phyloP scores from a whole-genome alignment of 2,888 invertebrate species.

The Patella caerulea region DNA sequence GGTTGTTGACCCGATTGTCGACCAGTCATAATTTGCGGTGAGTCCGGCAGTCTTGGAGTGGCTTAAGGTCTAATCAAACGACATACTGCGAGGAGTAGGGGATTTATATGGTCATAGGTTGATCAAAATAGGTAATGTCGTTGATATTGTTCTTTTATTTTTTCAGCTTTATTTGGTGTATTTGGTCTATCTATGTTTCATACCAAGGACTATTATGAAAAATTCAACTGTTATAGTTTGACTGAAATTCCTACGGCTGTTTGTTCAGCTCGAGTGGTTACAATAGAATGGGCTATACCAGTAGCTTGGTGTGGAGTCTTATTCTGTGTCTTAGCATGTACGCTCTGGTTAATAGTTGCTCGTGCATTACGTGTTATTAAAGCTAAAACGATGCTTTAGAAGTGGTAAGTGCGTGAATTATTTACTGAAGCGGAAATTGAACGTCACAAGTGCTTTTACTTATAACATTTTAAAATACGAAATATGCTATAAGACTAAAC shows the following conservation, averaged over 20 bases:
- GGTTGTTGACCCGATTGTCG: no score
- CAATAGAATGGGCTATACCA: slow-evolving; percentile 67
- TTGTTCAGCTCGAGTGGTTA: slow-evolving; percentile 63
- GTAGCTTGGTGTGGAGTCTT: slow-evolving; percentile 84
- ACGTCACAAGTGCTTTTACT: no score
- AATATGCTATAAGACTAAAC: no score
- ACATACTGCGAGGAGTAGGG: no score
- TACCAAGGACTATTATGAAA: slow-evolving; percentile 79
- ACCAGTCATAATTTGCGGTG: no score
- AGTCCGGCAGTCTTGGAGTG: no score
- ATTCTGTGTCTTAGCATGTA: slow-evolving; percentile 84
- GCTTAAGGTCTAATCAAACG: no score
- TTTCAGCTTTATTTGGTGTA: slow-evolving; percentile 87
- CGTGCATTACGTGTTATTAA: slow-evolving; percentile 83
- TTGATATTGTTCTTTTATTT: slow-evolving; percentile 41
- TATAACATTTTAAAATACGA: no score
- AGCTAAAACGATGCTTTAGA: slow-evolving; percentile 62
- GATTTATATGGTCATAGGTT: no score
- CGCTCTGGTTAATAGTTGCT: slow-evolving; percentile 89
- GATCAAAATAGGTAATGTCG: not conserved
- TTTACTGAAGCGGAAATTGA: no score
- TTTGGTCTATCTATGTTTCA: slow-evolving; percentile 94
- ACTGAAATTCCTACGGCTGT: slow-evolving; percentile 77
- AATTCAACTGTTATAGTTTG: slow-evolving; percentile 53
- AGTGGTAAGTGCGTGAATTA: no score